Percentiles rank a stretch among this genome's conserved stretches.
Evolutionary conservation across 2,113 vertebrate species (phyloP).

Genomic region (Pollachius pollachius): DNA sequence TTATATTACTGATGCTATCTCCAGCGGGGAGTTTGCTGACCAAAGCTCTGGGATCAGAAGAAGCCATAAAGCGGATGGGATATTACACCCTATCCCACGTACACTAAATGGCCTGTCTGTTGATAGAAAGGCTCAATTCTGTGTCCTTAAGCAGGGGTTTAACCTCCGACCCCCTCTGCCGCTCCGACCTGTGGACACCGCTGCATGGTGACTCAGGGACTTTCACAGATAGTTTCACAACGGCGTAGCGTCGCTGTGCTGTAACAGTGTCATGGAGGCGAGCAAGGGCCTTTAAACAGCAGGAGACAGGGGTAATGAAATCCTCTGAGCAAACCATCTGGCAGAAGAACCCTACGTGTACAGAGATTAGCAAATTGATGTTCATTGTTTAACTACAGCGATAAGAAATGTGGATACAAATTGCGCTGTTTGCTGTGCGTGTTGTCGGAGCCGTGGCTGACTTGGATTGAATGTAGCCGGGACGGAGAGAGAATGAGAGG

Average conservation of each 20-base stretch:
- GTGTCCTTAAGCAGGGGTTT: constrained; percentile 78
- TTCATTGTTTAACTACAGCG: constrained; percentile 33
- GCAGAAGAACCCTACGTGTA: constrained; percentile 24
- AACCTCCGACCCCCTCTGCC: constrained; percentile 67
- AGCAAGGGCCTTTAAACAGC: constrained; percentile 26
- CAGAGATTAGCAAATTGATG: constrained; percentile 37
- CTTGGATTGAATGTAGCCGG: constrained; percentile 63
- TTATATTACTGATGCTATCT: constrained; percentile 81
- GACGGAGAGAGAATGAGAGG: constrained; percentile 50
- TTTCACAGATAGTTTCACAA: constrained; percentile 53
- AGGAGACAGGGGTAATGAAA: constrained; percentile 31
- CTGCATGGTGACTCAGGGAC: constrained; percentile 57
- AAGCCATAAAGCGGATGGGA: constrained; percentile 78
- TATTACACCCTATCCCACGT: constrained; percentile 77
- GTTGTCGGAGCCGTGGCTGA: constrained; percentile 29
- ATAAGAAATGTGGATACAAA: constrained; percentile 44
- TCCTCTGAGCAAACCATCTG: constrained; percentile 50
- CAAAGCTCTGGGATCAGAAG: constrained; percentile 76
- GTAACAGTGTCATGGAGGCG: constrained; percentile 20
- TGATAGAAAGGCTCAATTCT: constrained; percentile 70
- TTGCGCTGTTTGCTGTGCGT: constrained; percentile 36
- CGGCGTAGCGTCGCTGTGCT: constrained; percentile 27
- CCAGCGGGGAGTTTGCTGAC: constrained; percentile 74
- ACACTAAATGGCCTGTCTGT: constrained; percentile 74
- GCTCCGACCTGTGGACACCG: constrained; percentile 61